Evolutionary conservation across 2,888 invertebrate genomes (phyloP).

Genomic region (Sepioteuthis lessoniana): DNA sequence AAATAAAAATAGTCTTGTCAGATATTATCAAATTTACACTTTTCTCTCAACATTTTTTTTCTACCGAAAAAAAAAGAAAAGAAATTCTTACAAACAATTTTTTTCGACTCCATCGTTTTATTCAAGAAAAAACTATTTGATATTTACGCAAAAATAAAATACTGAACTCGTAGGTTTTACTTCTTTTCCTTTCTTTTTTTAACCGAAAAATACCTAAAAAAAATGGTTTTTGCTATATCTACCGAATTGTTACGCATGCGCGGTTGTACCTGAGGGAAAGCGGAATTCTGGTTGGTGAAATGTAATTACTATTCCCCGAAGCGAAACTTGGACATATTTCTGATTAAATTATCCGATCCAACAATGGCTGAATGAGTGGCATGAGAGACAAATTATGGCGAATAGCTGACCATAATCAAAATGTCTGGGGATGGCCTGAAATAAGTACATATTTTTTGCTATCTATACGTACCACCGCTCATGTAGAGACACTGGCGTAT

Average conservation of each 20-base stretch:
- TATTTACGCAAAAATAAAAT: not conserved
- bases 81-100: not conserved
- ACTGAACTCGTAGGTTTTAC: not conserved
- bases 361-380: not conserved
- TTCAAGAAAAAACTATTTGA: not conserved
- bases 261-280: conserved; percentile 33
- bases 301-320: conserved; percentile 33
- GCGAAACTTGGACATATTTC: not conserved
- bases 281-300: not conserved
- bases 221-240: not conserved
- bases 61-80: not conserved
- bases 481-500: not conserved
- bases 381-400: not conserved
- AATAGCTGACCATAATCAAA: not conserved
- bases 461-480: not conserved
- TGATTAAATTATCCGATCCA: not conserved
- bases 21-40: not conserved
- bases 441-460: not conserved
- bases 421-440: not conserved
- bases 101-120: not conserved
- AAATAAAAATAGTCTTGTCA: conserved; percentile 4
- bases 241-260: not conserved
- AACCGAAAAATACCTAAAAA: not conserved
- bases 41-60: not conserved
- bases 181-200: not conserved